phyloP scores from a whole-genome alignment of 2,888 invertebrate genomes.

The Andrena fulva region DNA sequence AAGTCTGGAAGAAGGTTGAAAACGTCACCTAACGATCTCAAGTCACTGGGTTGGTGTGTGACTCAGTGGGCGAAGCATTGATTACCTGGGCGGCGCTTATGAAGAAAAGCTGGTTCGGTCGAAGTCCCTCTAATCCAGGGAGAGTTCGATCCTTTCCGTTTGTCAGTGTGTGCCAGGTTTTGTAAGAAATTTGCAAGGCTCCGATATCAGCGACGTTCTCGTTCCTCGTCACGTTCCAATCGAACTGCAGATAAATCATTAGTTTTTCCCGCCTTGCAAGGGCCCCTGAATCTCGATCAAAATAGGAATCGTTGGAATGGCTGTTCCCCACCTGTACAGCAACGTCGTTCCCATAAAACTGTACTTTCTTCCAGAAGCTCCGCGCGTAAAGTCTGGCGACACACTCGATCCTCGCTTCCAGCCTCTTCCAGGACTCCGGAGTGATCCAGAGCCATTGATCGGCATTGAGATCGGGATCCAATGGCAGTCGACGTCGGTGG shows the following conservation, averaged over 20 bases:
- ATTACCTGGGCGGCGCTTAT: conserved; percentile 85
- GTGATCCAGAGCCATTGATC: conserved; percentile 83
- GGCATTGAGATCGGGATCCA: conserved; percentile 79
- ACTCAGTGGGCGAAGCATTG: background rate
- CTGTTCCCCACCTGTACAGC: conserved; percentile 83
- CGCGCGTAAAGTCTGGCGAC: conserved; percentile 85
- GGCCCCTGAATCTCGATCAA: too few relatives aligned
- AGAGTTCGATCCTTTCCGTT: conserved; percentile 82
- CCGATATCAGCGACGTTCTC: conserved; percentile 86
- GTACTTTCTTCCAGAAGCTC: conserved; percentile 84
- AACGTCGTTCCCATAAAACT: conserved; percentile 84
- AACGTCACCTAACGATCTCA: background rate
- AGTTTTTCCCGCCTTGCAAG: too few relatives aligned
- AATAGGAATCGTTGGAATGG: background rate
- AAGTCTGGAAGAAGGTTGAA: conserved; percentile 80
- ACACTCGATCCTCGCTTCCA: conserved; percentile 85
- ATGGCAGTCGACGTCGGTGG: conserved; percentile 78
- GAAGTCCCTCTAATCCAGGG: conserved; percentile 84
- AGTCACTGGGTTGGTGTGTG: background rate
- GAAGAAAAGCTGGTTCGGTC: conserved; percentile 85
- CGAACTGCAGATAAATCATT: conserved; percentile 81
- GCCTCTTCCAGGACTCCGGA: conserved; percentile 82
- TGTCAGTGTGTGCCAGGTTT: conserved; percentile 83
- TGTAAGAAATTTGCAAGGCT: conserved; percentile 85
- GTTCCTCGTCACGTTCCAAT: conserved; percentile 86